phyloP scores from a whole-genome alignment of 2,797 vertebrate genomes.

The Limnodromus scolopaceus region DNA sequence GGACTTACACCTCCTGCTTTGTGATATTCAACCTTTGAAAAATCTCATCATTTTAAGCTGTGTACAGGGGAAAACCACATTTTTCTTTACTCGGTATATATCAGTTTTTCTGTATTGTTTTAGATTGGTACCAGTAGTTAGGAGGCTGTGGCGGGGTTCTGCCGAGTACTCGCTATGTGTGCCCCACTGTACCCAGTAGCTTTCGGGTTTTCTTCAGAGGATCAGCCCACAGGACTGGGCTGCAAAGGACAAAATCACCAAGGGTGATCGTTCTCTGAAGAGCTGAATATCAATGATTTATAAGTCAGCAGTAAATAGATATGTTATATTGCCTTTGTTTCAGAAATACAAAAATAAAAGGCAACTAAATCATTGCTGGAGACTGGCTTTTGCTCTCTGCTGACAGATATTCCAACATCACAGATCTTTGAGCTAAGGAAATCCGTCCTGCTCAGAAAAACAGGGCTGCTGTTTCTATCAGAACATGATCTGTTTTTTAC shows the following conservation, averaged over 20 bases:
- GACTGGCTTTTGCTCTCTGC: neutral
- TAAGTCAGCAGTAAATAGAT: neutral
- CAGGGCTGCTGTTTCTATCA: neutral
- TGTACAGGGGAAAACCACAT: neutral
- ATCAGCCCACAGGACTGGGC: neutral
- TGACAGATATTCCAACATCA: neutral
- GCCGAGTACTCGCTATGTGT: rapidly evolving
- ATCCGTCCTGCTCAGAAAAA: neutral
- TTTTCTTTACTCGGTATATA: neutral
- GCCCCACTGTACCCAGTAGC: neutral
- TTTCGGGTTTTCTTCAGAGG: neutral
- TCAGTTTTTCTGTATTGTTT: neutral
- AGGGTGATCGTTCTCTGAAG: neutral
- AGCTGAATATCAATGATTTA: neutral
- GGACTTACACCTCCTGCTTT: neutral
- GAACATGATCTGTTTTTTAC: neutral
- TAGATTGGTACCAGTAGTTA: neutral
- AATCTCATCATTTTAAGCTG: neutral
- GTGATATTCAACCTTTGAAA: neutral
- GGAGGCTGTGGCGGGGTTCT: neutral
- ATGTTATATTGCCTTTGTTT: neutral
- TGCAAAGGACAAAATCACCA: neutral
- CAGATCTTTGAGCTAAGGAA: neutral
- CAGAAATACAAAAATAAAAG: neutral
- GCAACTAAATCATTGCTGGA: neutral